Evolutionary conservation across 1,140 invertebrate genomes (phyloP).

Genomic region (Hyphantria cunea): DNA sequence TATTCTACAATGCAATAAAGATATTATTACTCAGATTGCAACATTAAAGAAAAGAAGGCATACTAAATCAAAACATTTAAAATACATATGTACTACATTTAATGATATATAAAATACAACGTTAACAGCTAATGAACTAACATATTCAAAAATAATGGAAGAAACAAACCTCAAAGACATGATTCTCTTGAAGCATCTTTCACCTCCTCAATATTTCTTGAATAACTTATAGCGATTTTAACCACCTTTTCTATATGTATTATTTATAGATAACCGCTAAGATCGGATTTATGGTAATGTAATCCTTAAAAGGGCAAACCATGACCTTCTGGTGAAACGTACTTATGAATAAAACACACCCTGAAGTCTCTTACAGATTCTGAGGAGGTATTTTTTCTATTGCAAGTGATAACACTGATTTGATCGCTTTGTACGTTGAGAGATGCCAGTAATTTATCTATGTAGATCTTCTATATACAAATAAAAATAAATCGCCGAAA

Average conservation of each 20-base stretch:
- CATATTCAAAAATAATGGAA: too few species aligned
- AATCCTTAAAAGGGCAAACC: conserved; percentile 27
- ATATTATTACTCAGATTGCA: too few species aligned
- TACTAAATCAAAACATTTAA: too few species aligned
- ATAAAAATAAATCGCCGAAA: too few species aligned
- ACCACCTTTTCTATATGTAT: conserved; percentile 20
- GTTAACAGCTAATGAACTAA: too few species aligned
- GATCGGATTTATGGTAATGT: conserved; percentile 30
- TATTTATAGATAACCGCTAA: conserved; percentile 27
- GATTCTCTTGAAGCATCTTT: background rate
- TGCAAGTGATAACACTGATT: conserved; percentile 5
- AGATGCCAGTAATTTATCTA: background rate
- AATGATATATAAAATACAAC: too few species aligned
- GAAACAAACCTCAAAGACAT: too few species aligned
- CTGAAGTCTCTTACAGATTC: conserved; percentile 10
- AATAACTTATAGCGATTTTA: conserved; percentile 8
- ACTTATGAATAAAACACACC: conserved; percentile 23
- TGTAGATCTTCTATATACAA: too few species aligned
- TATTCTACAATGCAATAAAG: too few species aligned
- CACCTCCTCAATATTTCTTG: background rate
- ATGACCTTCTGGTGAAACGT: conserved; percentile 8
- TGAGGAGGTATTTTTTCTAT: conserved; percentile 11
- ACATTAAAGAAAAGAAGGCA: too few species aligned
- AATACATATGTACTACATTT: too few species aligned
- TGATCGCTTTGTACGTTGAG: background rate